Evolutionary conservation across 1,140 invertebrate genomes (phyloP), one percentile per base, ranked within the genome.

Genomic region (Bombus superbus): DNA sequence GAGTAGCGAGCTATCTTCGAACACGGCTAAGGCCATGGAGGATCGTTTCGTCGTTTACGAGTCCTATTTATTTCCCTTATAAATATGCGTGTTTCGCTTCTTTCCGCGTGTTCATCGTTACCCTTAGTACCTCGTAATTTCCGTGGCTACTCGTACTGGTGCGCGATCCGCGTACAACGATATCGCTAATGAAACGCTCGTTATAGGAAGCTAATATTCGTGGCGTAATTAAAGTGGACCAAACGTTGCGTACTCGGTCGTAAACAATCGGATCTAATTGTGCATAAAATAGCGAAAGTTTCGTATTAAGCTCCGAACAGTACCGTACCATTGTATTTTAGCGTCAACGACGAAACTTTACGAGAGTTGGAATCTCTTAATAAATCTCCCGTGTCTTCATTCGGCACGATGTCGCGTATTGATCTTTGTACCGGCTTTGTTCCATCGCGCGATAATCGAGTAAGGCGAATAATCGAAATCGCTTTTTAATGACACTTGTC

Each of bases 11-110:
- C 38, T 59, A 83, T 83, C 59, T 78, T 71, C 44, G 69, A 57
- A 38, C 15, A 13, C 44, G 71, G 71, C 47, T 35, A 47, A 4
- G n/a, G 47, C 15, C 42, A n/a, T n/a, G n/a, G n/a, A 22, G 57
- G 18, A 77, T 77, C 74, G 44, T 83, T 35, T 15, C 25, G 15
- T 35, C 28, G 28, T 78, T 69, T 79, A 84, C 82, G 64, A 38
- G 38, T 83, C 64, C 38, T 69, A 69, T 83, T 78, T 83, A 78
- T 78, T 71, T 71, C 74, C 38, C n/a, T 57, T 69, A 28, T 71
- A 69, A 83, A 69, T 83, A 78, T 18, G 38, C 32, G 13, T 57
- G 80, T 73, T 81, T 22, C 47, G 47, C 18, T 53, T 53, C 1
- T 53, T 22, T 0, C 47, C 47, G 47, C 47, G 47, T 22, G 47